Evolutionary conservation across 2,113 vertebrate genomes (phyloP).

Genomic region (Ochotona curzoniae): DNA sequence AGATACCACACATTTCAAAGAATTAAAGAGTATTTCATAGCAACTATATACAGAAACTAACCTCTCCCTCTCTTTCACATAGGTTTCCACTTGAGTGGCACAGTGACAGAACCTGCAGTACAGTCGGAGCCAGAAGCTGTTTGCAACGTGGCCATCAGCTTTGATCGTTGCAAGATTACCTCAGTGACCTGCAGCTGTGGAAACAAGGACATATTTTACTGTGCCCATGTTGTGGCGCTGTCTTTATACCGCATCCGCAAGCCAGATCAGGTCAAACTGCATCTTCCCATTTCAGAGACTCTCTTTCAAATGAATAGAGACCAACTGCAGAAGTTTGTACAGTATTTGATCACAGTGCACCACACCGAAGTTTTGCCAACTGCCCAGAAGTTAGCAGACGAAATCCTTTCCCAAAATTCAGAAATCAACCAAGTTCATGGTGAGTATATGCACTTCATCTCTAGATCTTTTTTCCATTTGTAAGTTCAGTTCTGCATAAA

Average conservation of each 20-base stretch:
- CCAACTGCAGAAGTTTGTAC: conserved; percentile 99
- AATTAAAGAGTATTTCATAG: background rate
- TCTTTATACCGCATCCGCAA: conserved; percentile 98
- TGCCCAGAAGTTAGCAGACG: conserved; percentile 97
- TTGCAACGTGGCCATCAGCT: conserved; percentile 99
- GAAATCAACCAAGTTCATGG: conserved; percentile 99
- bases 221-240: conserved; percentile 97
- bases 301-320: conserved; percentile 99
- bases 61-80: conserved; percentile 38
- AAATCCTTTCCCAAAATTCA: conserved; percentile 99
- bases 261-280: conserved; percentile 98
- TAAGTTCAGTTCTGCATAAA: conserved; percentile 1
- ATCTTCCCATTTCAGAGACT: conserved; percentile 99
- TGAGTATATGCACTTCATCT: conserved; percentile 85
- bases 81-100: conserved; percentile 99
- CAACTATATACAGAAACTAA: conserved; percentile 43
- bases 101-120: conserved; percentile 96
- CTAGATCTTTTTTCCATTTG: conserved; percentile 54
- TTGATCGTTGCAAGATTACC: conserved; percentile 99
- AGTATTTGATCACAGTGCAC: conserved; percentile 99
- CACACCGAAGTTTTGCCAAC: conserved; percentile 99
- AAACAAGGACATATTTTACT: conserved; percentile 99
- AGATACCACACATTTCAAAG: background rate
- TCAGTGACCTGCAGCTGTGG: conserved; percentile 99
- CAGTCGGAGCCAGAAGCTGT: conserved; percentile 95